These are phyloP conservation scores for Acarapis woodi DNA, from an alignment of 1,140 invertebrate genomes.

Conservation along the genomic window DNA sequence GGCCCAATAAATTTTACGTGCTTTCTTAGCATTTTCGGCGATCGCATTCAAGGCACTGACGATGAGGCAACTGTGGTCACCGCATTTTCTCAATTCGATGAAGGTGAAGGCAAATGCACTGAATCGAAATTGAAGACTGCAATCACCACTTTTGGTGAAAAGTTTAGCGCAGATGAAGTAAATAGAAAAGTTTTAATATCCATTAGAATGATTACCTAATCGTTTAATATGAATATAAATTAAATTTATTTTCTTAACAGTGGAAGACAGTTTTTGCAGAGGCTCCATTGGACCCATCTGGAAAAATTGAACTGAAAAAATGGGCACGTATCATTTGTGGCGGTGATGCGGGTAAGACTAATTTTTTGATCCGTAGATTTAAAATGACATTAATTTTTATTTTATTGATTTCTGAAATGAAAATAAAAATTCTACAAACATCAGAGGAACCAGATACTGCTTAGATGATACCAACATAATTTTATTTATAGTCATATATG, in stretches of 20 bases:
- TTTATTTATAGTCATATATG: too few relatives aligned
- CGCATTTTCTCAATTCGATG: slow-evolving; percentile 85
- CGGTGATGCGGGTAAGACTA: slow-evolving; percentile 41
- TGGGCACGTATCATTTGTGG: slow-evolving; percentile 64
- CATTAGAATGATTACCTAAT: background rate
- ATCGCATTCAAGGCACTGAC: slow-evolving; percentile 53
- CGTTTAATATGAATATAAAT: background rate
- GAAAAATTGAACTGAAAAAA: slow-evolving; percentile 62
- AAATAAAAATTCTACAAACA: too few relatives aligned
- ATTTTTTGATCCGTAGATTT: too few relatives aligned
- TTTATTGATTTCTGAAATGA: too few relatives aligned
- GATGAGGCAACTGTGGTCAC: slow-evolving; percentile 77
- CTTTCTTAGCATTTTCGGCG: slow-evolving; percentile 64
- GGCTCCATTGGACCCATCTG: slow-evolving; percentile 71
- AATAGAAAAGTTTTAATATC: background rate
- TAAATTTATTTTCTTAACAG: slow-evolving; percentile 11
- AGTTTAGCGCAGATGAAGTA: slow-evolving; percentile 21
- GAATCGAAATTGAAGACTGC: slow-evolving; percentile 21
- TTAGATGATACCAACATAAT: too few relatives aligned
- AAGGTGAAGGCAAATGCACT: slow-evolving; percentile 22
- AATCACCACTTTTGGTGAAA: slow-evolving; percentile 22
- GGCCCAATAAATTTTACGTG: slow-evolving; percentile 87
- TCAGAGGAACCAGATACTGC: too few relatives aligned
- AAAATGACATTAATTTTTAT: too few relatives aligned
- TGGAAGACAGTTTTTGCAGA: slow-evolving; percentile 80